Evolutionary conservation across 2,888 invertebrate species (phyloP).

Genomic region (Peribatodes rhomboidaria): DNA sequence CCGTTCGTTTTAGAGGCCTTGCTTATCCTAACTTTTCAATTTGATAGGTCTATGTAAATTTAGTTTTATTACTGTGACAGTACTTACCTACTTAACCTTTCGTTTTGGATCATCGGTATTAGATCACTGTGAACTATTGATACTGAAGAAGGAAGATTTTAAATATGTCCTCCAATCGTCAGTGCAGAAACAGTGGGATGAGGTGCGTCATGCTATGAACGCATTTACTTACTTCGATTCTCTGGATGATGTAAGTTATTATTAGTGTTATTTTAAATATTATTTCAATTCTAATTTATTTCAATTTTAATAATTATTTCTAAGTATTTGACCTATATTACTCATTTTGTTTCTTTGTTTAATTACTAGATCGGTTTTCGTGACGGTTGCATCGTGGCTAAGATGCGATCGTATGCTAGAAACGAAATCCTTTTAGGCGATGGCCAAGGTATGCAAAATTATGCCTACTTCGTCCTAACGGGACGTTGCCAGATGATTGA

Average conservation of each 20-base stretch:
- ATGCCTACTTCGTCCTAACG: conserved; percentile 86
- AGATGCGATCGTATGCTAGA: conserved; percentile 83
- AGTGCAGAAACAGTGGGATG: conserved; percentile 88
- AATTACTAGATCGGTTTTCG: conserved; percentile 83
- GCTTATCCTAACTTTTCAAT: conserved; percentile 13
- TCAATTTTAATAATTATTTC: no score
- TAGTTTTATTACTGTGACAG: not conserved
- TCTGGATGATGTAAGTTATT: conserved; percentile 80
- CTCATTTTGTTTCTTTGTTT: conserved; percentile 23
- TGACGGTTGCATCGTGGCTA: conserved; percentile 89
- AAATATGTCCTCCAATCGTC: conserved; percentile 86
- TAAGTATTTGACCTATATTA: not conserved
- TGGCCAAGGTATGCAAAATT: conserved; percentile 77
- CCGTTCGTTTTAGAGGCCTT: conserved; percentile 17
- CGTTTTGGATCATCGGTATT: conserved; percentile 11
- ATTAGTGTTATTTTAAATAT: not conserved
- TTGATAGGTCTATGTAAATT: no score
- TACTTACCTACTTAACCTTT: not conserved
- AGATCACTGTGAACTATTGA: conserved; percentile 88
- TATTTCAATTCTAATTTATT: no score
- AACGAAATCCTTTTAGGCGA: conserved; percentile 87
- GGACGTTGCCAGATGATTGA: conserved; percentile 88
- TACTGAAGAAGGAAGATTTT: conserved; percentile 88
- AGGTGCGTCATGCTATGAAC: conserved; percentile 86
- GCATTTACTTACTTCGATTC: conserved; percentile 88